These are phyloP conservation scores for Cervus canadensis DNA, from an alignment of 2,113 vertebrate genomes.

Conservation along the genomic window DNA sequence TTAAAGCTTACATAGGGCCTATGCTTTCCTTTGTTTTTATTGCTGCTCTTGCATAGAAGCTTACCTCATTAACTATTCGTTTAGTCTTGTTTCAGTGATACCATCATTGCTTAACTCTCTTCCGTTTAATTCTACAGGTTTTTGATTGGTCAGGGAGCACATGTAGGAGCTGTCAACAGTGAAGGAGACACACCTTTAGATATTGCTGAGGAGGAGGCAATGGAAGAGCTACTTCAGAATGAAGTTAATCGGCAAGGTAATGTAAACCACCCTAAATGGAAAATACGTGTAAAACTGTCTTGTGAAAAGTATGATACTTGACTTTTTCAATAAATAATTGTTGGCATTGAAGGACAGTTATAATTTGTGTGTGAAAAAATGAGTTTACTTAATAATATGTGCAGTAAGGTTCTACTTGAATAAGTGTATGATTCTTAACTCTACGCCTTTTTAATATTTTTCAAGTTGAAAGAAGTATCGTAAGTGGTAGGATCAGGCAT, in stretches of 20 bases:
- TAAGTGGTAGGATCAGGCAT: neutral
- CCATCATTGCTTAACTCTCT: neutral
- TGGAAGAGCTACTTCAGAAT: constrained; percentile 98
- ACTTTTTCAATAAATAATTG: neutral
- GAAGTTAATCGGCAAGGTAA: constrained; percentile 98
- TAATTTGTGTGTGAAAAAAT: neutral
- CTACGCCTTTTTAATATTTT: neutral
- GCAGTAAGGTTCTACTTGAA: neutral
- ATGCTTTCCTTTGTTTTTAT: neutral
- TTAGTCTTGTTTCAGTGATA: neutral
- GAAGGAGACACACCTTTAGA: constrained; percentile 99
- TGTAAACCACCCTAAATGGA: neutral
- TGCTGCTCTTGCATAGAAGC: neutral
- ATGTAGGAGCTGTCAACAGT: constrained; percentile 97
- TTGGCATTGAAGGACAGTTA: neutral
- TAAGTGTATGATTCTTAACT: neutral
- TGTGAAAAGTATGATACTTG: neutral
- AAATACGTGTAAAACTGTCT: neutral
- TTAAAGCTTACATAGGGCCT: neutral
- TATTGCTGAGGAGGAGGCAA: constrained; percentile 97
- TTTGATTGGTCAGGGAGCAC: constrained; percentile 95
- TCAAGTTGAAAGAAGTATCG: neutral
- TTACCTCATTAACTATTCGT: neutral
- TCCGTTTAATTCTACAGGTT: constrained; percentile 83
- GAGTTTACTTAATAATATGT: neutral